phyloP scores from a whole-genome alignment of 2,113 vertebrate genomes.

The Carassius auratus region DNA sequence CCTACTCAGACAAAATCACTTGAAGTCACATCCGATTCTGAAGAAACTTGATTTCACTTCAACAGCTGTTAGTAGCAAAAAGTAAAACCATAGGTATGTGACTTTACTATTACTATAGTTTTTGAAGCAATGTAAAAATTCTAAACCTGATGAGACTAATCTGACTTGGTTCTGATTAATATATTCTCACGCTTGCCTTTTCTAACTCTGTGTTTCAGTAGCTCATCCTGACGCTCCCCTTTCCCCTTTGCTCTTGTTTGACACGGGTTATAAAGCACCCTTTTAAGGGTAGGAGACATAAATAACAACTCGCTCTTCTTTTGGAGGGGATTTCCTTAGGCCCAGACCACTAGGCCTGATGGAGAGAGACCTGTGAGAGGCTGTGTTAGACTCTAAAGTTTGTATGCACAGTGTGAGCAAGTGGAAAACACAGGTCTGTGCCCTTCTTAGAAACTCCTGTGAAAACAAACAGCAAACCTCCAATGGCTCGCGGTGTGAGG shows the following conservation, averaged over 20 bases:
- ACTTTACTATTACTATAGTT: neutral
- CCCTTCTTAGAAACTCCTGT: slow-evolving; percentile 61
- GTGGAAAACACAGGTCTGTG: slow-evolving; percentile 24
- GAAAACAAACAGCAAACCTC: slow-evolving; percentile 63
- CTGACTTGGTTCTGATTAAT: neutral
- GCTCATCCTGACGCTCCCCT: slow-evolving; percentile 41
- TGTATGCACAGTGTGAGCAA: neutral
- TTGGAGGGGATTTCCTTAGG: slow-evolving; percentile 76
- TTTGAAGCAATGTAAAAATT: neutral
- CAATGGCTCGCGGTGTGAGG: slow-evolving; percentile 18
- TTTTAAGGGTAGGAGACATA: slow-evolving; percentile 73
- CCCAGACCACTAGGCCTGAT: slow-evolving; percentile 73
- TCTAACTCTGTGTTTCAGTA: slow-evolving; percentile 10
- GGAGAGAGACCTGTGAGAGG: slow-evolving; percentile 53
- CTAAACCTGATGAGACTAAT: neutral
- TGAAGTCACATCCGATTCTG: no score
- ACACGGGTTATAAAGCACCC: slow-evolving; percentile 73
- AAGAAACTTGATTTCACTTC: no score
- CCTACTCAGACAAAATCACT: neutral
- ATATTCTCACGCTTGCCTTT: slow-evolving; percentile 52
- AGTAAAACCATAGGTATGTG: neutral
- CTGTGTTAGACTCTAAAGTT: slow-evolving; percentile 9
- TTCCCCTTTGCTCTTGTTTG: slow-evolving; percentile 67
- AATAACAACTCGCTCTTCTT: slow-evolving; percentile 68
- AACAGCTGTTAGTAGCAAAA: neutral